These are phyloP conservation scores for Umimayanthus chanpuru DNA, from an alignment of 92 coral and sea anemone species.

Conservation along the genomic window DNA sequence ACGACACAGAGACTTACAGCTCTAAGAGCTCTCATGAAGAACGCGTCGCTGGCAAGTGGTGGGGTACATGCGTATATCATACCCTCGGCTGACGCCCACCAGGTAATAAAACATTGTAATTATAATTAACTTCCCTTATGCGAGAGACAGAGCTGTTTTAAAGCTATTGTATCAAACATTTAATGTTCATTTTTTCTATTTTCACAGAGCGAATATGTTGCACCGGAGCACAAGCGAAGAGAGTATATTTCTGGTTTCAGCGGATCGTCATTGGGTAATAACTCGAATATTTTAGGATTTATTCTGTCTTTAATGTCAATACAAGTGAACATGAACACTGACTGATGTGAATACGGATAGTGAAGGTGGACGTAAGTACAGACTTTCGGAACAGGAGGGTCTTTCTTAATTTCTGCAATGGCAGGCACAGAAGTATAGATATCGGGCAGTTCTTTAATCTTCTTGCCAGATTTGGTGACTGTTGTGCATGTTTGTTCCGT, in stretches of 20 bases:
- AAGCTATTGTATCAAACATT: neutral
- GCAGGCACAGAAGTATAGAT: too few species aligned
- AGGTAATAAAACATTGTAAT: constrained; percentile 51
- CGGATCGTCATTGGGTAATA: constrained; percentile 78
- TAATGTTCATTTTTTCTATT: neutral
- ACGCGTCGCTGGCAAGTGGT: constrained; percentile 49
- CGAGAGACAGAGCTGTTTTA: neutral
- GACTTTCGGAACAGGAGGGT: too few species aligned
- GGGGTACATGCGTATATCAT: constrained; percentile 84
- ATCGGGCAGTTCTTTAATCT: too few species aligned
- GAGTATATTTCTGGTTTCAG: constrained; percentile 88
- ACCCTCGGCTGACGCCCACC: constrained; percentile 92
- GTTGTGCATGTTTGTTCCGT: too few species aligned
- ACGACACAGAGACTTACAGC: constrained; percentile 73
- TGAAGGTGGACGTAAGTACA: too few species aligned
- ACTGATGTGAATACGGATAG: too few species aligned
- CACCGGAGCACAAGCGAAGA: constrained; percentile 84
- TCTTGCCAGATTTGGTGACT: too few species aligned
- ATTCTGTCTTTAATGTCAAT: neutral
- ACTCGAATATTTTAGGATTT: neutral
- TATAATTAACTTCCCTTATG: neutral
- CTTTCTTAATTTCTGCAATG: too few species aligned
- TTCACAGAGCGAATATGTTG: constrained; percentile 89
- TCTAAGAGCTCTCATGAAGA: constrained; percentile 70
- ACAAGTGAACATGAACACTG: too few species aligned